A percentile compares a stretch with the other conserved stretches of the same genome.
phyloP scores from a whole-genome alignment of 2,113 vertebrate species.

The Progne subis region DNA sequence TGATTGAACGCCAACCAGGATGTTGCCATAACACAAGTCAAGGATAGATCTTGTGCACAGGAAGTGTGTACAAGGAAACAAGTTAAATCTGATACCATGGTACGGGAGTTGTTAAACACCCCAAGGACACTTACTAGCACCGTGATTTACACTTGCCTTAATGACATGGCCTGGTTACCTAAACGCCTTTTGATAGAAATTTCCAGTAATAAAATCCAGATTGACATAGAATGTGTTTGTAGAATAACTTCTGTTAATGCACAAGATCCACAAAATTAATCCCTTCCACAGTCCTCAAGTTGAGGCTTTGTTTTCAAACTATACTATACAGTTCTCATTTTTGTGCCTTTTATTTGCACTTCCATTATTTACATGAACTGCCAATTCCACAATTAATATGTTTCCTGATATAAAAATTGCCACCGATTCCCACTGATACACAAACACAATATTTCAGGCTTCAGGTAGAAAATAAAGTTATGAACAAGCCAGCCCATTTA shows the following conservation, averaged over 20 bases:
- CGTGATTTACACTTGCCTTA: background rate
- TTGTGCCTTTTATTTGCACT: background rate
- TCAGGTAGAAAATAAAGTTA: background rate
- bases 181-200: background rate
- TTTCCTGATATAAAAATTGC: background rate
- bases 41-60: background rate
- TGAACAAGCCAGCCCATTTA: background rate
- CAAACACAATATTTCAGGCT: background rate
- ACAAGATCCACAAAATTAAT: background rate
- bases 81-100: background rate
- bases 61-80: background rate
- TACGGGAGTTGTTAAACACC: background rate
- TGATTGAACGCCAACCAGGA: background rate
- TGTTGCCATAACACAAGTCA: background rate
- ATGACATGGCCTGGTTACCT: background rate
- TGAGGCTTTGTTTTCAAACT: background rate
- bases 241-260: background rate
- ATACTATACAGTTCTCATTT: background rate
- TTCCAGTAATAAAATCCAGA: background rate
- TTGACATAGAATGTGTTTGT: background rate
- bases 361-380: background rate
- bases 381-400: background rate
- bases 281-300: background rate
- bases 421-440: background rate
- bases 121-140: background rate